phyloP scores from a whole-genome alignment of 2,888 invertebrate genomes.

The Torymus aiolomorphi region DNA sequence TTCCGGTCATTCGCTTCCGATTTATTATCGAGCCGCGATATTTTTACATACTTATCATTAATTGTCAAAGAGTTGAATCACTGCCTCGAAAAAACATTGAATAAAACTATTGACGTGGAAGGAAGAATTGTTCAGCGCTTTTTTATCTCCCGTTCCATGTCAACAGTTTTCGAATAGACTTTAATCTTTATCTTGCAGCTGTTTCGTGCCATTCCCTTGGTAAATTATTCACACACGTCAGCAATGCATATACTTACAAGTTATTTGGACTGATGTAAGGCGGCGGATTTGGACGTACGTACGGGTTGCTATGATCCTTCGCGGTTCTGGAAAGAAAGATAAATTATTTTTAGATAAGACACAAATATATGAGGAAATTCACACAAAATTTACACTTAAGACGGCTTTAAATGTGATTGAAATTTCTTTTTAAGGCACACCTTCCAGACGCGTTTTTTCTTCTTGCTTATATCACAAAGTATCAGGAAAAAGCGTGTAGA shows the following conservation, averaged over 20 bases:
- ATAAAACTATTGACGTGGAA: slow-evolving; percentile 11
- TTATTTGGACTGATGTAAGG: slow-evolving; percentile 79
- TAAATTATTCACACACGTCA: background rate
- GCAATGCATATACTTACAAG: slow-evolving; percentile 71
- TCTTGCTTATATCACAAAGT: too few relatives aligned
- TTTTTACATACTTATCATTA: background rate
- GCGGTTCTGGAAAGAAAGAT: slow-evolving; percentile 61
- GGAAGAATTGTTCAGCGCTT: background rate
- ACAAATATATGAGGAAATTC: too few relatives aligned
- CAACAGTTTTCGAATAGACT: slow-evolving; percentile 1
- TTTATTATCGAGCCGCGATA: too few relatives aligned
- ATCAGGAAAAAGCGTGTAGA: too few relatives aligned
- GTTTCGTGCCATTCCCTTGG: background rate
- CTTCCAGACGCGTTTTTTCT: too few relatives aligned
- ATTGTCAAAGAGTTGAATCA: background rate
- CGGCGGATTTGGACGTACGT: slow-evolving; percentile 79
- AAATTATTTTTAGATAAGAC: background rate
- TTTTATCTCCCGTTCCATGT: slow-evolving; percentile 13
- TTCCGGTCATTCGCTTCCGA: too few relatives aligned
- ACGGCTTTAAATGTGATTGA: too few relatives aligned
- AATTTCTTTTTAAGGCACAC: too few relatives aligned
- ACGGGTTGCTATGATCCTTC: slow-evolving; percentile 70
- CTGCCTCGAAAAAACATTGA: background rate
- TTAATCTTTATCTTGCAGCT: background rate
- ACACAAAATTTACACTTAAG: too few relatives aligned